phyloP scores from a whole-genome alignment of 2,888 invertebrate species.

The Horisme vitalbata region DNA sequence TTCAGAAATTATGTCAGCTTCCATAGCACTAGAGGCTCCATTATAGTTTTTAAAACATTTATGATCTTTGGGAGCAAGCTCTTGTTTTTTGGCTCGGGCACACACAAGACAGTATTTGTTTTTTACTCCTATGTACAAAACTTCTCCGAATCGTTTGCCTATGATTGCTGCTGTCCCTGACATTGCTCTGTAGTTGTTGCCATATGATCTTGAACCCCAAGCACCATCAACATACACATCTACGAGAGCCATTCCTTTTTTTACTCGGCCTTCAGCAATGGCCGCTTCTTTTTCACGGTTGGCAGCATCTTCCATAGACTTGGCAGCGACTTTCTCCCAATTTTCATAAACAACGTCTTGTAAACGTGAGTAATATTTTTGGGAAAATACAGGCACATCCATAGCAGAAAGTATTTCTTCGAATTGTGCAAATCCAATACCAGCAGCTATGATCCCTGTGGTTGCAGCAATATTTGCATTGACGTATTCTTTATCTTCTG shows the following conservation, averaged over 20 bases:
- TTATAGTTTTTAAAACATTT: slow-evolving; percentile 12
- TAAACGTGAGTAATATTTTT: slow-evolving; percentile 1
- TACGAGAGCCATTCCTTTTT: slow-evolving; percentile 21
- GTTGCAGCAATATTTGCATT: too few relatives aligned
- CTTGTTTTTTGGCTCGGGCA: slow-evolving; percentile 5
- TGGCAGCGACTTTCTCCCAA: slow-evolving; percentile 20
- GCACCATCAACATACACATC: slow-evolving; percentile 24
- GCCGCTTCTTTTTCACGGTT: slow-evolving; percentile 21
- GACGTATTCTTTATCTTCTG: too few relatives aligned
- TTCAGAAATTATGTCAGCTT: slow-evolving; percentile 29
- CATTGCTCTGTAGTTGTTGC: slow-evolving; percentile 22
- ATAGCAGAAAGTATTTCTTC: slow-evolving; percentile 12
- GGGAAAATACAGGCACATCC: slow-evolving; percentile 14
- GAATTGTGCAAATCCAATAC: slow-evolving; percentile 10
- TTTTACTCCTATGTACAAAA: slow-evolving; percentile 24
- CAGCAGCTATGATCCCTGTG: not conserved
- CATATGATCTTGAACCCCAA: slow-evolving; percentile 27
- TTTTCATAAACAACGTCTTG: slow-evolving; percentile 16
- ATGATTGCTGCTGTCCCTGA: slow-evolving; percentile 33
- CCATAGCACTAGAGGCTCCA: slow-evolving; percentile 21
- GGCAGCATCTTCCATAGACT: slow-evolving; percentile 23
- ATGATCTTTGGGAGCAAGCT: slow-evolving; percentile 4
- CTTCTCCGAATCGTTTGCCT: slow-evolving; percentile 16
- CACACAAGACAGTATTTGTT: slow-evolving; percentile 27
- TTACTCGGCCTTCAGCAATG: slow-evolving; percentile 18